Evolutionary conservation across 2,797 vertebrate species (phyloP).

Genomic region (Oceanodroma leucorhoa): DNA sequence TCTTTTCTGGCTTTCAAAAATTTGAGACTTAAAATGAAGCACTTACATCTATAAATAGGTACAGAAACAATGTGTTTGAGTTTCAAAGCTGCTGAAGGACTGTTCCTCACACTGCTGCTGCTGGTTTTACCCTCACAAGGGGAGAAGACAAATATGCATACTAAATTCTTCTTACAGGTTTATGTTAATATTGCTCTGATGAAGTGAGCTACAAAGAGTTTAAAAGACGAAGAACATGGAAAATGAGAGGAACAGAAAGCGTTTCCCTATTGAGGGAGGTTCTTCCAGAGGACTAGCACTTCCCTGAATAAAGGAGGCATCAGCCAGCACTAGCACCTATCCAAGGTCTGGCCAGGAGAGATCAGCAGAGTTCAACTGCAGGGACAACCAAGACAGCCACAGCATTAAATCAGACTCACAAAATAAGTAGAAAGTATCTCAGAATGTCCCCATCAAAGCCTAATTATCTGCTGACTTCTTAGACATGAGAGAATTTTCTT

Average conservation of each 20-base stretch:
- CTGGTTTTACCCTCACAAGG: not conserved
- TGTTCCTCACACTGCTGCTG: not conserved
- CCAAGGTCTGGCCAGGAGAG: not conserved
- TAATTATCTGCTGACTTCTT: constrained; percentile 52
- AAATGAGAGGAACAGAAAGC: not conserved
- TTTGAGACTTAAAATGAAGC: not conserved
- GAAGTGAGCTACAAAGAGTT: not conserved
- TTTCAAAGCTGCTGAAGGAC: not conserved
- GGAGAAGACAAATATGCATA: not conserved
- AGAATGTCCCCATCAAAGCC: constrained; percentile 32
- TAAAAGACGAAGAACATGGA: not conserved
- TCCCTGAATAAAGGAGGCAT: not conserved
- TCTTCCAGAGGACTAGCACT: not conserved
- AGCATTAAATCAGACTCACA: not conserved
- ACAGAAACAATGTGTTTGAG: not conserved
- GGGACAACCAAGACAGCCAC: not conserved
- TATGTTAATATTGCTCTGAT: not conserved
- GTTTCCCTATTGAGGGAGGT: not conserved
- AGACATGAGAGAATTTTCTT: constrained; percentile 58
- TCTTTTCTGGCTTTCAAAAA: not conserved
- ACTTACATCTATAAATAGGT: not conserved
- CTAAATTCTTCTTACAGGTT: not conserved
- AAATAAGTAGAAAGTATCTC: constrained; percentile 16
- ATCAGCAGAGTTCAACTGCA: not conserved
- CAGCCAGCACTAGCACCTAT: not conserved